Evolutionary conservation across 2,797 vertebrate genomes (phyloP).

Genomic region (Poecilia gillii): DNA sequence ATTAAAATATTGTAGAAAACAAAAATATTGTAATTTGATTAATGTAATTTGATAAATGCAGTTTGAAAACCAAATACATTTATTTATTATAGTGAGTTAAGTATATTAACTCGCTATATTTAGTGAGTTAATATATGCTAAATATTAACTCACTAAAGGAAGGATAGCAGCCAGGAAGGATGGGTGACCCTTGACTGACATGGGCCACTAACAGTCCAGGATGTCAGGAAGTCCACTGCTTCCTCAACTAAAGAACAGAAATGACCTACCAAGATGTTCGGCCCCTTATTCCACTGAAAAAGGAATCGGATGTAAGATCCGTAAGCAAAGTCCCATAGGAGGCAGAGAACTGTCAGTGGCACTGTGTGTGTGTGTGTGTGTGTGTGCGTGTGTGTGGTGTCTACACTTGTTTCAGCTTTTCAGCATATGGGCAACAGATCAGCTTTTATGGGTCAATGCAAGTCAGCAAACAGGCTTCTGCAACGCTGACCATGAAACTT

Average conservation of each 20-base stretch:
- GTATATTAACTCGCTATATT: no score
- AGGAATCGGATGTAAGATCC: conserved; percentile 53
- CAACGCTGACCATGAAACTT: background rate
- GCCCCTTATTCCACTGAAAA: conserved; percentile 49
- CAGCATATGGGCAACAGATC: background rate
- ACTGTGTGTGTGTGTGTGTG: conserved; percentile 7
- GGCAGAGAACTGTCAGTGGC: conserved; percentile 24
- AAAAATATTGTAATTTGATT: background rate
- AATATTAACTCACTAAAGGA: background rate
- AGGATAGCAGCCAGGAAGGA: conserved; percentile 56
- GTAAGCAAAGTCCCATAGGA: conserved; percentile 43
- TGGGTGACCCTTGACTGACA: conserved; percentile 57
- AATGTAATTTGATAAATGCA: background rate
- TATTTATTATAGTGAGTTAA: background rate
- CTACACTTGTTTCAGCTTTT: background rate
- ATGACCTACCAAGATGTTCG: conserved; percentile 55
- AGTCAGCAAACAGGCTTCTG: background rate
- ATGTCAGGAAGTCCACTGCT: conserved; percentile 60
- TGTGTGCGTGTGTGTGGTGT: background rate
- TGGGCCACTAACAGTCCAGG: conserved; percentile 40
- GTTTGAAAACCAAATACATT: background rate
- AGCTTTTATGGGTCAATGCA: background rate
- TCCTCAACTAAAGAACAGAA: conserved; percentile 60
- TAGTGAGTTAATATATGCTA: background rate
- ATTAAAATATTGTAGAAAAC: background rate